These are phyloP conservation scores for Flexamia atlantica DNA, from an alignment of 2,888 invertebrate species.

Conservation along the genomic window DNA sequence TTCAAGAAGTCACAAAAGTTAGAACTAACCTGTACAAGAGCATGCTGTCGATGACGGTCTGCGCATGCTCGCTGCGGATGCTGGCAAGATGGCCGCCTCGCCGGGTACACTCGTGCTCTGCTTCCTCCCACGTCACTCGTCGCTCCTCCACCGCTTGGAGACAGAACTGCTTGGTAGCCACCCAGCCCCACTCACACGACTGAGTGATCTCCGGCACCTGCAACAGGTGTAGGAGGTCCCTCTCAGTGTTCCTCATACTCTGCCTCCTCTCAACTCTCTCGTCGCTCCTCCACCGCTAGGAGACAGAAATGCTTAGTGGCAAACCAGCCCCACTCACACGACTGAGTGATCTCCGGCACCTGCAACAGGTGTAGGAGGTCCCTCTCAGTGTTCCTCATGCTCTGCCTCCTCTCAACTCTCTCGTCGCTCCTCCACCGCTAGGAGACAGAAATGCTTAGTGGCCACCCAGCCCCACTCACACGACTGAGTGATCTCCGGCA, in stretches of 20 bases:
- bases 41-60: conserved; percentile 81
- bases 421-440: conserved; percentile 78
- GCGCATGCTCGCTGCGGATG: conserved; percentile 81
- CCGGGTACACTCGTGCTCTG: conserved; percentile 81
- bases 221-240: conserved; percentile 74
- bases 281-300: conserved; percentile 78
- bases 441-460: conserved; percentile 82
- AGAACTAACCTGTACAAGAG: conserved; percentile 80
- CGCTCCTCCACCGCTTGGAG: conserved; percentile 79
- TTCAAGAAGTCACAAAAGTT: no score
- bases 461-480: conserved; percentile 84
- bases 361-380: conserved; percentile 74
- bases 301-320: conserved; percentile 83
- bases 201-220: conserved; percentile 79
- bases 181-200: conserved; percentile 83
- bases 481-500: conserved; percentile 80
- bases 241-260: conserved; percentile 80
- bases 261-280: conserved; percentile 82
- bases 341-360: conserved; percentile 79
- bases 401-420: conserved; percentile 84
- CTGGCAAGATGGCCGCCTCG: conserved; percentile 83
- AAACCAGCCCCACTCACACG: conserved; percentile 84
- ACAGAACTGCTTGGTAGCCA: conserved; percentile 82
- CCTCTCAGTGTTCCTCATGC: conserved; percentile 77
- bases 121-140: conserved; percentile 81